phyloP scores from a whole-genome alignment of 2,113 vertebrate genomes.

The Oceanites oceanicus region DNA sequence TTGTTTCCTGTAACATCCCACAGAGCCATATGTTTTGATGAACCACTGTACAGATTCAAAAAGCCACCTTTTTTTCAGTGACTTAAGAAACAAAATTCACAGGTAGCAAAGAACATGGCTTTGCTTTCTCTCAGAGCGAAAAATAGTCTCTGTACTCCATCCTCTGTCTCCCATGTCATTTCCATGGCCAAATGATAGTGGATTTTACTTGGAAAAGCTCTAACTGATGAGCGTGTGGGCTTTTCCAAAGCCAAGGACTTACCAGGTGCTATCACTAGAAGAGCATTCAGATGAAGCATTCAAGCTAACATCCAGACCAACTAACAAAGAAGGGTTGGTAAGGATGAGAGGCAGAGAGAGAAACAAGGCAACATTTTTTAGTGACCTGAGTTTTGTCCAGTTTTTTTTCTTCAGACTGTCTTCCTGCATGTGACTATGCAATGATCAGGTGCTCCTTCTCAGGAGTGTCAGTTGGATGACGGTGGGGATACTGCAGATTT shows the following conservation, averaged over 20 bases:
- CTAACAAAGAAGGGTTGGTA: background rate
- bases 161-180: background rate
- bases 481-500: background rate
- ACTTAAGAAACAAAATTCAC: background rate
- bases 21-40: background rate
- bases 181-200: background rate
- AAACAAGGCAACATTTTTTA: background rate
- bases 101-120: background rate
- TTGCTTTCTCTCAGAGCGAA: background rate
- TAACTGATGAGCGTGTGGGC: fast-evolving
- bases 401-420: background rate
- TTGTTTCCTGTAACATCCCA: background rate
- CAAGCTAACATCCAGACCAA: background rate
- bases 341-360: background rate
- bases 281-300: background rate
- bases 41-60: background rate
- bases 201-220: background rate
- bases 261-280: background rate
- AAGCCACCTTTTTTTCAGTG: background rate
- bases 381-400: background rate
- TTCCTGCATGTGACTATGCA: background rate
- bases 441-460: background rate
- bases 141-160: background rate
- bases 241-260: background rate
- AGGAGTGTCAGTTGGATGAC: background rate